Evolutionary conservation across 2,888 invertebrate genomes (phyloP).

Genomic region (Alloscopus bannaensis): DNA sequence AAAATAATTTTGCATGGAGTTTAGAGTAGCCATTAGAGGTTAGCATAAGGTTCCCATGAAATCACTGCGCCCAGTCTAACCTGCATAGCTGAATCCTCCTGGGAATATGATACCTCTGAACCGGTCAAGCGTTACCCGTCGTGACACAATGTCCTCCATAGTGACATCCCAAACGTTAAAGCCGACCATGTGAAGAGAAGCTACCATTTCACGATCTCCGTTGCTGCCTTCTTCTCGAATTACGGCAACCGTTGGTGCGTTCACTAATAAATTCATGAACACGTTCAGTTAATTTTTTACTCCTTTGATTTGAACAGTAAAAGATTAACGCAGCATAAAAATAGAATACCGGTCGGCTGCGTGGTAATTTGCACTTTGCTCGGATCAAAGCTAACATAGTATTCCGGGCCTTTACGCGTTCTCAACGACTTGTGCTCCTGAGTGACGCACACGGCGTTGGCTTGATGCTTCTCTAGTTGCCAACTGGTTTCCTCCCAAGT

Average conservation of each 20-base stretch:
- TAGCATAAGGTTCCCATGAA: too few species aligned
- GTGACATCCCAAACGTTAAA: constrained; percentile 91
- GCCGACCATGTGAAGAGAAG: constrained; percentile 89
- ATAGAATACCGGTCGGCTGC: constrained; percentile 40
- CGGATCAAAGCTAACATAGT: constrained; percentile 82
- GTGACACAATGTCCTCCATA: constrained; percentile 90
- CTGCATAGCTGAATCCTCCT: constrained; percentile 99
- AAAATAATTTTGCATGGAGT: too few species aligned
- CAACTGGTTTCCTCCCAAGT: constrained; percentile 98
- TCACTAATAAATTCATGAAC: constrained; percentile 67
- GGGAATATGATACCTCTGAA: constrained; percentile 96
- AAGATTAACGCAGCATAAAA: too few species aligned
- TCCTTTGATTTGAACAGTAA: too few species aligned
- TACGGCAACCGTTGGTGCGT: constrained; percentile 86
- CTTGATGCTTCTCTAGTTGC: constrained; percentile 89
- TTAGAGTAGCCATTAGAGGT: too few species aligned
- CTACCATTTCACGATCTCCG: constrained; percentile 97
- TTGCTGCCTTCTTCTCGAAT: constrained; percentile 97
- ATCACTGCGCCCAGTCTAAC: too few species aligned
- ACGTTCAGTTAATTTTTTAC: constrained; percentile 17
- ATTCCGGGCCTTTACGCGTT: constrained; percentile 83
- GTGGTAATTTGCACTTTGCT: constrained; percentile 74
- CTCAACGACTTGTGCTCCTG: constrained; percentile 86
- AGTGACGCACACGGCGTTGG: constrained; percentile 85
- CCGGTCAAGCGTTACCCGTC: constrained; percentile 83